A percentile compares a stretch with the other conserved stretches of the same genome.
phyloP scores from a whole-genome alignment of 1,140 invertebrate species.

The Phortica variegata region DNA sequence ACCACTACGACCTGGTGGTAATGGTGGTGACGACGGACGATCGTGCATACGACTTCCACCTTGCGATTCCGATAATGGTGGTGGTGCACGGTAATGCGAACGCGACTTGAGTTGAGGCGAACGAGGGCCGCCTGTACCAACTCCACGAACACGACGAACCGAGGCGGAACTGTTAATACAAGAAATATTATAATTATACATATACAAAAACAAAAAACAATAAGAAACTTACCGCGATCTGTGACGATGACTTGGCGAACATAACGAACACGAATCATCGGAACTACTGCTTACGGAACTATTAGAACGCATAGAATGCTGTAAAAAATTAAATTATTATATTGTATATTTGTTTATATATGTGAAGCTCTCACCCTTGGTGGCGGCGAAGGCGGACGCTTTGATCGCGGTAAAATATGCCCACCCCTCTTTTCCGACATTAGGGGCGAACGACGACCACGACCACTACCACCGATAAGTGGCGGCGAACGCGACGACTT shows the following conservation, averaged over 20 bases:
- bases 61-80: conserved; percentile 39
- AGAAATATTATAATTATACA: background rate
- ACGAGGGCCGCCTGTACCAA: conserved; percentile 39
- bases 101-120: conserved; percentile 50
- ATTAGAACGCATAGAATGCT: conserved; percentile 59
- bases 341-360: background rate
- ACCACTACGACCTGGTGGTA: conserved; percentile 37
- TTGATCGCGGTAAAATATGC: conserved; percentile 52
- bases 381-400: conserved; percentile 57
- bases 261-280: conserved; percentile 78
- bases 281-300: conserved; percentile 78
- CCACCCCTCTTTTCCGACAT: conserved; percentile 26
- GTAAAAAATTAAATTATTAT: background rate
- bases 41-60: conserved; percentile 42
- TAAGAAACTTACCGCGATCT: conserved; percentile 46
- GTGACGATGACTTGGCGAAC: conserved; percentile 57
- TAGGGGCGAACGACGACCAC: conserved; percentile 42
- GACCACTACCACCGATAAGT: too few species aligned
- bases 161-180: conserved; percentile 35
- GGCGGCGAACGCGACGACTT: conserved; percentile 52
- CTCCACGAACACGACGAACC: conserved; percentile 19
- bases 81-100: conserved; percentile 43
- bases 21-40: conserved; percentile 43
- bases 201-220: background rate
- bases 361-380: conserved; percentile 40